Conservation (phyloP, 2,113 vertebrate species). For the Xiphophorus couchianus region DNA sequence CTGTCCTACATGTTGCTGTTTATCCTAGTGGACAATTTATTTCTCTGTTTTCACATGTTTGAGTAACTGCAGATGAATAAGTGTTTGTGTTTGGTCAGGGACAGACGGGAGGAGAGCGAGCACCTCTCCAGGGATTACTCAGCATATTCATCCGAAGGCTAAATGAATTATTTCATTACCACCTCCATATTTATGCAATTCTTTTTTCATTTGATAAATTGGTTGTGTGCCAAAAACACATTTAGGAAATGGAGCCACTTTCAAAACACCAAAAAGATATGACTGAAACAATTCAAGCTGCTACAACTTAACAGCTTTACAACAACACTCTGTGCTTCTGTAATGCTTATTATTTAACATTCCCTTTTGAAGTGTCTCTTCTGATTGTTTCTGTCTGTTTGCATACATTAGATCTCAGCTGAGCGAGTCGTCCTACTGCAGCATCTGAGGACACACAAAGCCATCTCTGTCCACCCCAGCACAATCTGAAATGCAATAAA, state of each 20-base stretch:
- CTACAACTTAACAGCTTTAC: not conserved
- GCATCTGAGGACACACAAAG: no score
- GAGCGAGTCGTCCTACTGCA: no score
- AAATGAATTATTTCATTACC: not conserved
- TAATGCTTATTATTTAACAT: no score
- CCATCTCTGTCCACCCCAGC: no score
- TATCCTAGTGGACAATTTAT: not conserved
- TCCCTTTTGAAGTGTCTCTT: no score
- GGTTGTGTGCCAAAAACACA: not conserved
- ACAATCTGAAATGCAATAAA: no score
- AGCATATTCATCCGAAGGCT: constrained; percentile 6
- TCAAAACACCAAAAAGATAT: not conserved
- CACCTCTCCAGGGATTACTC: constrained; percentile 1
- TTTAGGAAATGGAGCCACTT: not conserved
- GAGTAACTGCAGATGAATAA: constrained; percentile 22
- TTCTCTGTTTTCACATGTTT: not conserved
- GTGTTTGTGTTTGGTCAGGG: constrained; percentile 35
- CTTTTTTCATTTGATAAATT: not conserved
- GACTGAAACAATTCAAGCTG: not conserved
- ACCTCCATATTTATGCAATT: not conserved
- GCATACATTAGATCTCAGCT: no score
- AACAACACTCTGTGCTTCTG: not conserved
- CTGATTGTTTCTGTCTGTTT: no score
- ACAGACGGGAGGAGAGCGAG: constrained; percentile 17
- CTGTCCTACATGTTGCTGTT: not conserved